phyloP scores from a whole-genome alignment of 2,888 invertebrate genomes.

The Drosophila sordidapex region DNA sequence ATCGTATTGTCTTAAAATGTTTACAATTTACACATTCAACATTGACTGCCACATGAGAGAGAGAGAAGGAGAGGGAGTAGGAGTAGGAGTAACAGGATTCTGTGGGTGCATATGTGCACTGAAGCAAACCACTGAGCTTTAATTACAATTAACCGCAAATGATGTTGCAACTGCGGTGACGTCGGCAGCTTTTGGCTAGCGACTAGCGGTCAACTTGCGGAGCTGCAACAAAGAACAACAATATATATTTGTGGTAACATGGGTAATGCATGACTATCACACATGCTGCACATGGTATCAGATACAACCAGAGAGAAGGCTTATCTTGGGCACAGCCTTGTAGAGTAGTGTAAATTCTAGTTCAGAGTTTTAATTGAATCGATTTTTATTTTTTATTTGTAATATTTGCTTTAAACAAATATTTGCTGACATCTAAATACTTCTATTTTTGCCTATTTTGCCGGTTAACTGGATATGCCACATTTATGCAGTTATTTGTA shows the following conservation, averaged over 20 bases:
- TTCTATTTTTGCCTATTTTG: fast-evolving
- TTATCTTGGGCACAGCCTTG: neutral
- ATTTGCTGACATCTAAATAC: neutral
- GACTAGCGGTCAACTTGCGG: slow-evolving; percentile 22
- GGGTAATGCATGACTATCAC: neutral
- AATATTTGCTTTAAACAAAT: neutral
- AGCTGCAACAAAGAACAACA: slow-evolving; percentile 13
- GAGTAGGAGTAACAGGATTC: neutral
- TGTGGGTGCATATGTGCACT: slow-evolving; percentile 51
- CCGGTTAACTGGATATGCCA: too few species aligned
- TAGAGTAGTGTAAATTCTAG: neutral
- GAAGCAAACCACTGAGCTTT: slow-evolving; percentile 69
- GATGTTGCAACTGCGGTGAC: slow-evolving; percentile 64
- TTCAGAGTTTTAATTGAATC: neutral
- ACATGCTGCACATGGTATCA: slow-evolving; percentile 1
- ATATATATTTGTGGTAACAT: neutral
- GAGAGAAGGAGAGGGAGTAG: too few species aligned
- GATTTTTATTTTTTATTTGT: neutral
- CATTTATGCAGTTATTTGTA: too few species aligned
- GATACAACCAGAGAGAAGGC: neutral
- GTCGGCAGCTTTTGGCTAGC: slow-evolving; percentile 38
- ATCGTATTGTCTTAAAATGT: slow-evolving; percentile 33
- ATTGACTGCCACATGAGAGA: slow-evolving; percentile 35
- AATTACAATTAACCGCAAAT: slow-evolving; percentile 76
- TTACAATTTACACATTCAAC: slow-evolving; percentile 31